Evolutionary conservation across 2,113 vertebrate species (phyloP).

Genomic region (Pterocles gutturalis): DNA sequence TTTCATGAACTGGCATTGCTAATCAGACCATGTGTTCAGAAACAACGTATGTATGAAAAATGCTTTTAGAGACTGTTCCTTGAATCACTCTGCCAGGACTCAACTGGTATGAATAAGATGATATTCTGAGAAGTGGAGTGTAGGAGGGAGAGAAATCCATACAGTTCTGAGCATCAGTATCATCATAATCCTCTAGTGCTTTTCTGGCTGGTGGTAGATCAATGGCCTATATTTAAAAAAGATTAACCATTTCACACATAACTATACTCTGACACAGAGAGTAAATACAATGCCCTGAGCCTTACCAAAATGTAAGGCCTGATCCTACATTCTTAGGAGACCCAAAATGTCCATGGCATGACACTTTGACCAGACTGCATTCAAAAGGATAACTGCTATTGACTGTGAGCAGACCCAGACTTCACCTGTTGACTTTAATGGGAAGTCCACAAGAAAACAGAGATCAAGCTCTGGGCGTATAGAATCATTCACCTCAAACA

Average conservation of each 20-base stretch:
- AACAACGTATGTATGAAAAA: background rate
- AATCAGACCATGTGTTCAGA: background rate
- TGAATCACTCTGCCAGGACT: background rate
- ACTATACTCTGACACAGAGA: background rate
- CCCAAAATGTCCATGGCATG: background rate
- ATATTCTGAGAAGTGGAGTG: background rate
- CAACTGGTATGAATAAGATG: background rate
- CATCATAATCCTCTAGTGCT: background rate
- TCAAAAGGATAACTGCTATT: background rate
- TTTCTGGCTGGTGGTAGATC: background rate
- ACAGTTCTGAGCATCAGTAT: background rate
- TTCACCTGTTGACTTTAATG: background rate
- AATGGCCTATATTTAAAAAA: background rate
- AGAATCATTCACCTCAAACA: slow-evolving; percentile 3
- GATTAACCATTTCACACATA: background rate
- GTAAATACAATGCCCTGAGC: slow-evolving; percentile 18
- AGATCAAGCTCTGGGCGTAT: background rate
- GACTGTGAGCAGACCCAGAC: background rate
- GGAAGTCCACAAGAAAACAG: background rate
- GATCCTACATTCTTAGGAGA: background rate
- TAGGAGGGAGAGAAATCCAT: background rate
- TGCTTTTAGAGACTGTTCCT: background rate
- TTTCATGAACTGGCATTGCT: background rate
- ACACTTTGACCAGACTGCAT: background rate
- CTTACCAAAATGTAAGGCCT: slow-evolving; percentile 49